Evolutionary conservation across 2,888 invertebrate species (phyloP), one percentile per base, ranked within the genome.

Genomic region (Cheiracanthium punctorium): DNA sequence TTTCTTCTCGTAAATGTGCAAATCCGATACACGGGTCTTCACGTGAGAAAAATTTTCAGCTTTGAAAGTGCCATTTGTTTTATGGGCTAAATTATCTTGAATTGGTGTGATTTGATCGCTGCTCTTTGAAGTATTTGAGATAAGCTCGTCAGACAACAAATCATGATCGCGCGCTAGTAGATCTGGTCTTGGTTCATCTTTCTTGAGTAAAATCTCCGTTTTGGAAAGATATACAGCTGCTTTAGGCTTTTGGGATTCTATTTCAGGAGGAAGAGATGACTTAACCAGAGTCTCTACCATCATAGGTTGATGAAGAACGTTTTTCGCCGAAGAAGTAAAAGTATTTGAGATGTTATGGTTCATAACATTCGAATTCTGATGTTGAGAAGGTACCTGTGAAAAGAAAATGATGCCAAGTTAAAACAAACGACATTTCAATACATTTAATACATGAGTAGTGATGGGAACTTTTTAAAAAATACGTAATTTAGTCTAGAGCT

Each of bases 261-360:
- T 52, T 24, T 37, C 52, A 52, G 14, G 76, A 32, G 73, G 33
- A 10, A 24, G 41, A 12, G 75, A 8, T 8, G 79, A n/a, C 37
- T 82, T 82, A 10, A 64, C 75, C 10, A 84, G 73, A 17, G 67
- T 73, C 41, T 84, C 84, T 12, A 84, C 79, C 58, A 84, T 37
- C 30, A 84, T 29, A 17, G 84, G 84, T 32, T 84, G 84, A n/a
- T 79, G 79, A 58, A 65, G 33, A 29, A 79, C 32, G 2, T 43
- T 52, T 20, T 70, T 84, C 8, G 73, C 69, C 10, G 52, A 72
- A 8, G 32, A 73, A 5, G 84, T 84, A 29, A 84, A 84, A 17
- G 79, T 52, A n/a, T 79, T 79, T 14, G 84, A 69, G 8, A 28
- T 37, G 10, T 52, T 72, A 28, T 76, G 48, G 12, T 67, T 71